phyloP scores from a whole-genome alignment of 2,797 vertebrate genomes.

The Salmo trutta region DNA sequence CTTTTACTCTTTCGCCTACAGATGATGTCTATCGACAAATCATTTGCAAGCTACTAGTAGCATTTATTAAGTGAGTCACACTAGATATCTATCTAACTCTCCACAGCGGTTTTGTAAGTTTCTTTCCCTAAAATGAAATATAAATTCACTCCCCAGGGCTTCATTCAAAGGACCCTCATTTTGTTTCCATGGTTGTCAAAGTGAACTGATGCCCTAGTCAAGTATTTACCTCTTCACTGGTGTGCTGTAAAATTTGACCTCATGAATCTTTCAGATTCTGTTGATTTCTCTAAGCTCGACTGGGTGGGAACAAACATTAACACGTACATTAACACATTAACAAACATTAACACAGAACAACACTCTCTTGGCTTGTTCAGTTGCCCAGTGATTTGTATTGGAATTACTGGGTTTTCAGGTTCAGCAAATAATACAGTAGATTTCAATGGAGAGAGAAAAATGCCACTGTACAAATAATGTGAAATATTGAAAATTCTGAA shows the following conservation, averaged over 20 bases:
- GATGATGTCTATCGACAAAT: neutral
- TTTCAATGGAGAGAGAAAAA: neutral
- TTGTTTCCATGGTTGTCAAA: constrained; percentile 52
- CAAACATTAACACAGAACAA: neutral
- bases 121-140: neutral
- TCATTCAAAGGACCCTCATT: constrained; percentile 18
- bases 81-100: neutral
- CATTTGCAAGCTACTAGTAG: neutral
- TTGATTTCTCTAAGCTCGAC: constrained; percentile 65
- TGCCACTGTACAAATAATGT: too few species aligned
- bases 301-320: constrained; percentile 37
- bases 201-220: constrained; percentile 38
- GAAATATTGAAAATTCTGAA: too few species aligned
- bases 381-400: constrained; percentile 7
- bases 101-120: neutral
- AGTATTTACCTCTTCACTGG: constrained; percentile 21
- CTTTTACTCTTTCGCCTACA: neutral
- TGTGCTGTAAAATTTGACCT: constrained; percentile 60
- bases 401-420: neutral
- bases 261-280: constrained; percentile 66
- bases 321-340: constrained; percentile 16
- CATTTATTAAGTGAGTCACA: neutral
- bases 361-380: neutral
- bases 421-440: neutral
- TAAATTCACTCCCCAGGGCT: neutral